Base-by-base conservation (phyloP, 1,140 invertebrate genomes). In the Temnothorax curvispinosus region DNA sequence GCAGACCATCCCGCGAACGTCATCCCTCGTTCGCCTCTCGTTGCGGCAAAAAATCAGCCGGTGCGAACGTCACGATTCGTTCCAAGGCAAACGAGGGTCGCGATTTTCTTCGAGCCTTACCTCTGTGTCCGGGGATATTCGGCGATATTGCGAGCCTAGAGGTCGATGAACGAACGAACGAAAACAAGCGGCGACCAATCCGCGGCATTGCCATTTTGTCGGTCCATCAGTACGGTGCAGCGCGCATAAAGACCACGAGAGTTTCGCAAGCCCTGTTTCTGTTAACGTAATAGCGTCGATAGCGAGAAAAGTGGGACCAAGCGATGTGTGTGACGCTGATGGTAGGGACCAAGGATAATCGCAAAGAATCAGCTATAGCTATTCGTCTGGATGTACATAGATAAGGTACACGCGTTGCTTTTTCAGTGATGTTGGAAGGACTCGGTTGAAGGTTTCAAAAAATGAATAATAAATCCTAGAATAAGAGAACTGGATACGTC, bases 191-290 rank as follows among this genome's bases (percentile, higher is more conserved):
- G 35, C 50, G 44, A 15, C 27, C 58, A 47, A 74, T 38, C 38
- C 62, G 38, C 8, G 21, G 38, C 54, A 74, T 72, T 85, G 81
- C 81, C 85, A 67, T 88, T 74, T 74, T 75, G 84, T 47, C 35
- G 56, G 44, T 71, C 50, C 41, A 60, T 67, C 21, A 32, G 44
- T 38, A n/a, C 32, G 27, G 69, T 27, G 21, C 5, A 9, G 41
- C 15, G n/a, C 11, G 38, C 52, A 7, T n/a, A 32, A 15, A 7
- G 8, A 27, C 0, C 3, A 50, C 27, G 44, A n/a, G 21, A 13
- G 44, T 80, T 38, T 69, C 15, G 62, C 32, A 50, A 85, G 35
- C 27, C 27, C 27, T 1, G 27, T 27, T 27, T 74, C 62, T 15
- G 8, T 47, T 64, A 60, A 85, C 38, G n/a, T 50, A 38, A 27